A percentile compares a stretch with the other conserved stretches of the same genome.
These are phyloP conservation scores for Empidonax alnorum DNA, from an alignment of 2,113 vertebrate species.

Conservation along the genomic window DNA sequence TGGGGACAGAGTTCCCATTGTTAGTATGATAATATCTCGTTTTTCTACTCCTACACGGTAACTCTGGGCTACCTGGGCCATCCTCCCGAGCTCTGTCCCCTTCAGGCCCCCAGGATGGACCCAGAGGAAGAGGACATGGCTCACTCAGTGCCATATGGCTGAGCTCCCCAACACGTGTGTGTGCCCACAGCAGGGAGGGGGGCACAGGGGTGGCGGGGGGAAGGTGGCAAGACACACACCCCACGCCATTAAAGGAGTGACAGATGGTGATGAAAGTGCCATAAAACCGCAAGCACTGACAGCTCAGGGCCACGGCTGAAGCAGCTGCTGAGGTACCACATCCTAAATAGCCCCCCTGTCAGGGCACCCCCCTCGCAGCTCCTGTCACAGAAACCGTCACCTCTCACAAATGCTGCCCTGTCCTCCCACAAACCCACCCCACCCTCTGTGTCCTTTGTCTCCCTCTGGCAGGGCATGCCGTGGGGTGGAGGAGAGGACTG, in stretches of 20 bases:
- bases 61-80: not conserved
- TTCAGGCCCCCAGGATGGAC: not conserved
- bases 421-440: not conserved
- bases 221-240: not conserved
- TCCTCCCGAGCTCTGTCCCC: not conserved
- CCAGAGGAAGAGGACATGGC: not conserved
- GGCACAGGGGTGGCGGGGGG: not conserved
- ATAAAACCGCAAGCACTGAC: constrained; percentile 39
- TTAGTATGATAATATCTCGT: not conserved
- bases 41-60: not conserved
- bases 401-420: not conserved
- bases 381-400: not conserved
- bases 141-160: not conserved
- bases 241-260: constrained; percentile 25
- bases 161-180: not conserved
- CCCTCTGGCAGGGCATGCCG: not conserved
- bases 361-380: not conserved
- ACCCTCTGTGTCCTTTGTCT: not conserved
- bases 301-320: not conserved
- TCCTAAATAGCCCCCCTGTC: not conserved
- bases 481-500: accelerated
- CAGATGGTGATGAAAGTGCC: constrained; percentile 66
- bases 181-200: not conserved
- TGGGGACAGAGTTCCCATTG: not conserved
- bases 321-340: constrained; percentile 54